A percentile compares a stretch with the other conserved stretches of the same genome.
These are phyloP conservation scores for Petrocephalus sullivani DNA, from an alignment of 2,797 vertebrate species.

Conservation along the genomic window DNA sequence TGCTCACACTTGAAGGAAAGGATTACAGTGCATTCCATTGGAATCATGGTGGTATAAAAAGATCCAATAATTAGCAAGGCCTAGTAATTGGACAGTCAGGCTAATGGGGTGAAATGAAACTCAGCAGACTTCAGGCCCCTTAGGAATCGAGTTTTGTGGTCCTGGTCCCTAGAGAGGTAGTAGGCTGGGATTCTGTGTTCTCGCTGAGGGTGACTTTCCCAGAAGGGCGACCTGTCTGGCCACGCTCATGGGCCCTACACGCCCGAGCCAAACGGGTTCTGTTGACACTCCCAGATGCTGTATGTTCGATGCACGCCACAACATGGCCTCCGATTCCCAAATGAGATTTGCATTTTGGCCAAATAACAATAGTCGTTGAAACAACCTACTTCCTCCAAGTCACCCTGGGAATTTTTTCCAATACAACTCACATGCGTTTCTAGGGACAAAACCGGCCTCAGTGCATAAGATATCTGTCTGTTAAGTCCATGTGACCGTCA, in stretches of 20 bases:
- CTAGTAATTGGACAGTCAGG: not conserved
- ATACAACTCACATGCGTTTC: not conserved
- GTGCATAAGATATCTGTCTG: not conserved
- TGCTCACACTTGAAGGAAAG: not conserved
- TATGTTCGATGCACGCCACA: not conserved
- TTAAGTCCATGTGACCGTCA: not conserved
- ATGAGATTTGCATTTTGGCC: not conserved
- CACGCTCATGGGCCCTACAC: not conserved
- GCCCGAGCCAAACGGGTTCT: not conserved
- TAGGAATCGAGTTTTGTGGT: not conserved
- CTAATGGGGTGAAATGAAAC: not conserved
- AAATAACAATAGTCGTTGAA: not conserved
- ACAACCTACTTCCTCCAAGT: not conserved
- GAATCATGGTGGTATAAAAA: not conserved
- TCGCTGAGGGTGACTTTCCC: not conserved
- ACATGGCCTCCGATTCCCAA: not conserved
- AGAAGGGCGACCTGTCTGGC: not conserved
- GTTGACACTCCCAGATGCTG: not conserved
- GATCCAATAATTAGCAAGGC: constrained; percentile 2
- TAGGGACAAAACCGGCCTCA: not conserved
- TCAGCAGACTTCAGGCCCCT: not conserved
- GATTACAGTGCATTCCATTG: not conserved
- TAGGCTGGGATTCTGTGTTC: not conserved
- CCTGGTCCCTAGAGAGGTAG: not conserved
- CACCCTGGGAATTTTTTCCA: not conserved